These are phyloP conservation scores for Pediacus dermestoides DNA, from an alignment of 2,888 invertebrate genomes.

Conservation along the genomic window DNA sequence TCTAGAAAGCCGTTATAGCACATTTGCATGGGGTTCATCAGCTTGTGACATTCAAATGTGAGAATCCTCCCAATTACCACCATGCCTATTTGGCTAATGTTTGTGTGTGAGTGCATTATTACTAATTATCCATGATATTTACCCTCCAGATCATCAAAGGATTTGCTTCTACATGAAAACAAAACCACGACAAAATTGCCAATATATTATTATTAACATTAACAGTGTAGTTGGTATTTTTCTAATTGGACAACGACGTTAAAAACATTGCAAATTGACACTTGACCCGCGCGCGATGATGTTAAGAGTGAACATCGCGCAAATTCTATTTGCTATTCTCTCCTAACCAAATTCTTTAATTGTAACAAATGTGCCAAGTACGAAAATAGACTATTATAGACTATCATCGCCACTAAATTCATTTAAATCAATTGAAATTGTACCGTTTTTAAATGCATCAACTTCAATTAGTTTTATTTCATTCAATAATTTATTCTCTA, in stretches of 20 bases:
- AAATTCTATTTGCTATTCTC: slow-evolving; percentile 41
- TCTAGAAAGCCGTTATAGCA: too few species aligned
- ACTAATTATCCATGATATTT: too few species aligned
- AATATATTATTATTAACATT: slow-evolving; percentile 10
- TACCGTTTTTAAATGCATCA: slow-evolving; percentile 39
- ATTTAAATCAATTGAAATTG: slow-evolving; percentile 44
- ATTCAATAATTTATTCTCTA: too few species aligned
- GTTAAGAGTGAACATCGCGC: slow-evolving; percentile 41
- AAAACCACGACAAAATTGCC: too few species aligned
- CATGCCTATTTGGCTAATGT: too few species aligned
- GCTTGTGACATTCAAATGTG: too few species aligned
- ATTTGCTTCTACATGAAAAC: too few species aligned
- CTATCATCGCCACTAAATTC: slow-evolving; percentile 33
- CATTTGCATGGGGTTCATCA: too few species aligned
- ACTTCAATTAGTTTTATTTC: slow-evolving; percentile 32
- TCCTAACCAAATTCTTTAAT: slow-evolving; percentile 38
- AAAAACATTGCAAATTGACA: slow-evolving; percentile 46
- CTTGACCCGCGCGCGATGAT: slow-evolving; percentile 45
- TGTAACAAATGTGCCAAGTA: slow-evolving; percentile 36
- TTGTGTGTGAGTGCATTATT: too few species aligned
- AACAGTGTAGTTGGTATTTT: slow-evolving; percentile 21
- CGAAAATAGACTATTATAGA: slow-evolving; percentile 32
- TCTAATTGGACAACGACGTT: slow-evolving; percentile 41
- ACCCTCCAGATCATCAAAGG: too few species aligned
- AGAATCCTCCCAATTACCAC: too few species aligned